Percentiles rank a stretch among this genome's conserved stretches.
Evolutionary conservation across 2,113 vertebrate genomes (phyloP).

Genomic region (Cyrtonyx montezumae): DNA sequence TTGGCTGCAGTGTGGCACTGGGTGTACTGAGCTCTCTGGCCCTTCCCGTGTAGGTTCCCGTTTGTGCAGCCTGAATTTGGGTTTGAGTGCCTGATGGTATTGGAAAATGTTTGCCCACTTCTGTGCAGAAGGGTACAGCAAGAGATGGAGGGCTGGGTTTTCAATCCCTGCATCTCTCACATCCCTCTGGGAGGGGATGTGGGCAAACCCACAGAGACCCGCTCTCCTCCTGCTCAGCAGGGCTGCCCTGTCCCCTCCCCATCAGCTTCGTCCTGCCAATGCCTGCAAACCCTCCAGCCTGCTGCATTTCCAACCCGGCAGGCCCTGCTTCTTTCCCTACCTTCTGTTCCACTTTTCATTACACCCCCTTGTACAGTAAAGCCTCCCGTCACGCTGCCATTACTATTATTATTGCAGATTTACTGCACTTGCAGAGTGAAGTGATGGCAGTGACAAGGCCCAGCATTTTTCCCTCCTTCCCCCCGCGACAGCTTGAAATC

Average conservation of each 20-base stretch:
- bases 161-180: background rate
- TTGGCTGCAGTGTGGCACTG: fast-evolving
- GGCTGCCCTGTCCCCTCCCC: background rate
- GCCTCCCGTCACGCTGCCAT: slow-evolving; percentile 76
- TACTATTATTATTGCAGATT: slow-evolving; percentile 84
- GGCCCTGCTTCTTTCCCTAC: slow-evolving; percentile 19
- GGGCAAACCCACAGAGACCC: background rate
- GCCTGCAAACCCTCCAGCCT: background rate
- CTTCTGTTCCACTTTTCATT: slow-evolving; percentile 69
- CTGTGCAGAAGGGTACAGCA: background rate
- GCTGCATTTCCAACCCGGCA: background rate
- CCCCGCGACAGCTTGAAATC: slow-evolving; percentile 88
- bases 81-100: background rate
- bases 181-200: background rate
- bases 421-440: slow-evolving; percentile 78
- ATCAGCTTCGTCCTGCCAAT: background rate
- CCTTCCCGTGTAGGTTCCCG: background rate
- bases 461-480: slow-evolving; percentile 74
- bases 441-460: slow-evolving; percentile 71
- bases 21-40: background rate
- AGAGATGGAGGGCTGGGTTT: background rate
- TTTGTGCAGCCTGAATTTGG: background rate
- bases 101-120: fast-evolving
- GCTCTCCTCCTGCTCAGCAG: background rate
- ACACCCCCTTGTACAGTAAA: slow-evolving; percentile 70